A percentile compares a stretch with the other conserved stretches of the same genome.
Evolutionary conservation across 2,797 vertebrate genomes (phyloP).

Genomic region (Margarornis squamiger): DNA sequence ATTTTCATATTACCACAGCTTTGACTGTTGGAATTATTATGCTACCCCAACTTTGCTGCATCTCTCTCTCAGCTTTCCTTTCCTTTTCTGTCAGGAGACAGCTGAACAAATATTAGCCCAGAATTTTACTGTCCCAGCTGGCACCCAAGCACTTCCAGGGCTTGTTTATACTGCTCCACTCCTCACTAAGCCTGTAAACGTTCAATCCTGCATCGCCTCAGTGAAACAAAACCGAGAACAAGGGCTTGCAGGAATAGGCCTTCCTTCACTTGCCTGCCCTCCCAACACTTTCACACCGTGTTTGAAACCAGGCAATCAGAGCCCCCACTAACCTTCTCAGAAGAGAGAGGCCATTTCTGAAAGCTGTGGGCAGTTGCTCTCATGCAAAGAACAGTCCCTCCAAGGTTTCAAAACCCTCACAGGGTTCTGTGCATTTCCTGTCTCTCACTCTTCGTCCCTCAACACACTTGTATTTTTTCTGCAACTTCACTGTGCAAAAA

Average conservation of each 20-base stretch:
- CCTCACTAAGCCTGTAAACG: not conserved
- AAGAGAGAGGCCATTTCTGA: not conserved
- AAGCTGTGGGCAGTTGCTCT: not conserved
- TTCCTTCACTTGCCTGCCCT: not conserved
- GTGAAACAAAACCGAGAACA: not conserved
- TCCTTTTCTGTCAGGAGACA: slow-evolving; percentile 37
- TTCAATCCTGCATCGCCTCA: not conserved
- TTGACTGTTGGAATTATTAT: not conserved
- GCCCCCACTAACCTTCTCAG: not conserved
- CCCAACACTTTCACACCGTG: not conserved
- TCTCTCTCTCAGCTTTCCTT: slow-evolving; percentile 39
- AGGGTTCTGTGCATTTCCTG: not conserved
- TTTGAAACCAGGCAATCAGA: not conserved
- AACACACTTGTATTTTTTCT: not conserved
- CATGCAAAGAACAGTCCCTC: not conserved
- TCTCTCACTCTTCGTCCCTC: not conserved
- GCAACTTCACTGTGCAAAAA: not conserved
- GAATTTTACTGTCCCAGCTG: slow-evolving; percentile 65
- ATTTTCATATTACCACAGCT: slow-evolving; percentile 20
- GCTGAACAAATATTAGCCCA: slow-evolving; percentile 71
- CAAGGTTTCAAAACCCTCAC: not conserved
- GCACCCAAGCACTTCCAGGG: slow-evolving; percentile 32
- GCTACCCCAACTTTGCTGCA: not conserved
- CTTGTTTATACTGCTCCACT: slow-evolving; percentile 35
- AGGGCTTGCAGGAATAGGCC: not conserved